Evolutionary conservation across 2,797 vertebrate species (phyloP).

Genomic region (Pipistrellus kuhlii): DNA sequence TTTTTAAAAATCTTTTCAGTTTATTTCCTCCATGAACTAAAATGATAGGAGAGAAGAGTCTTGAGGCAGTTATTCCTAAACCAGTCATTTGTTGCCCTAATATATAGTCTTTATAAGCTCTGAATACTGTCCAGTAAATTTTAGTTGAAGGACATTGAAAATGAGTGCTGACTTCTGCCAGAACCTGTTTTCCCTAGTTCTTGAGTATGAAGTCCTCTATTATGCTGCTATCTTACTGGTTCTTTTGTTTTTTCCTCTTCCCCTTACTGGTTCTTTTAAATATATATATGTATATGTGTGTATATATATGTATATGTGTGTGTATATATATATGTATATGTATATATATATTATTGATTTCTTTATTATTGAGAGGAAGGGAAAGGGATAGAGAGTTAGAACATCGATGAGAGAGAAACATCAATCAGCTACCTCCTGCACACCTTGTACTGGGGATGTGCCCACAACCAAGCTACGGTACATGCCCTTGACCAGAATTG

Average conservation of each 20-base stretch:
- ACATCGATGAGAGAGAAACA: too few species aligned
- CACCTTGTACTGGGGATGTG: too few species aligned
- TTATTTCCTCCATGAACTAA: constrained; percentile 60
- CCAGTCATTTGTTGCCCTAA: background rate
- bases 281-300: too few species aligned
- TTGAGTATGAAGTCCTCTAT: background rate
- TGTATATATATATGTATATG: too few species aligned
- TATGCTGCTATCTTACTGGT: background rate
- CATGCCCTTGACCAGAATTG: too few species aligned
- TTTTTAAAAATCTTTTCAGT: constrained; percentile 23
- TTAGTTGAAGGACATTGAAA: constrained; percentile 38
- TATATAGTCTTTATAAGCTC: background rate
- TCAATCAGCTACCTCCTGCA: too few species aligned
- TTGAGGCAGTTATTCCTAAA: constrained; percentile 15
- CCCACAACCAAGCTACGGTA: too few species aligned
- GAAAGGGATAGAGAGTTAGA: too few species aligned
- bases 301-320: too few species aligned
- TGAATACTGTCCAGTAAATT: constrained; percentile 16
- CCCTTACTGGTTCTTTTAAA: constrained; percentile 15
- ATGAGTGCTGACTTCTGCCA: constrained; percentile 42
- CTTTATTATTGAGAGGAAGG: too few species aligned
- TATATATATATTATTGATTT: too few species aligned
- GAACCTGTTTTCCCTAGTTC: constrained; percentile 42
- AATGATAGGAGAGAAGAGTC: background rate
- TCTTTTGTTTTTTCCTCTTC: background rate